Percentiles rank a stretch among this genome's conserved stretches.
Conservation (phyloP, 35 echinoderm and acorn worm species). For the Apostichopus californicus region DNA sequence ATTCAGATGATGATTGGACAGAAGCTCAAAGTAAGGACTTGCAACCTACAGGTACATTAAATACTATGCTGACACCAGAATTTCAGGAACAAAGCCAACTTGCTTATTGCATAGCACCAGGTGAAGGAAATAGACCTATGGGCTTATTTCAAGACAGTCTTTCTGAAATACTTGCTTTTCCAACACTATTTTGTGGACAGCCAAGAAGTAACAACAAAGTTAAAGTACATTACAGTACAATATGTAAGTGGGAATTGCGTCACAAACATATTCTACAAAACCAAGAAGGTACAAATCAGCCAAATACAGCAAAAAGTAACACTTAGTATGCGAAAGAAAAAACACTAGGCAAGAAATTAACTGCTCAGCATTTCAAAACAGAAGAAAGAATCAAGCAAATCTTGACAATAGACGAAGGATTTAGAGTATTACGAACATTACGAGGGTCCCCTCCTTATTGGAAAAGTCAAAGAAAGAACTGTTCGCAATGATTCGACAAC, state of each 20-base stretch:
- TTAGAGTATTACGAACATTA: neutral
- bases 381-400: conserved; percentile 13
- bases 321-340: neutral
- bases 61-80: too few species aligned
- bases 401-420: conserved; percentile 55
- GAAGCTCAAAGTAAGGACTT: too few species aligned
- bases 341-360: conserved; percentile 17
- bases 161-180: too few species aligned
- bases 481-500: conserved; percentile 50
- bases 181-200: neutral
- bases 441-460: conserved; percentile 61
- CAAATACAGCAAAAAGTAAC: conserved; percentile 27
- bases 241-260: too few species aligned
- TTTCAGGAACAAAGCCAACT: too few species aligned
- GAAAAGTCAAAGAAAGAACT: conserved; percentile 61
- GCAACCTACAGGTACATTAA: too few species aligned
- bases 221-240: too few species aligned
- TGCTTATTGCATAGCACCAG: too few species aligned
- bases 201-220: too few species aligned
- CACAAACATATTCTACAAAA: conserved; percentile 52
- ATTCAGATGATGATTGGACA: too few species aligned
- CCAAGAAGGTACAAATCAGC: neutral
- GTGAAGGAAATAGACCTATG: too few species aligned
- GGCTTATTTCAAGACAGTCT: too few species aligned
- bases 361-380: conserved; percentile 50